Evolutionary conservation across 2,113 vertebrate species (phyloP).

Genomic region (Austrofundulus limnaeus): DNA sequence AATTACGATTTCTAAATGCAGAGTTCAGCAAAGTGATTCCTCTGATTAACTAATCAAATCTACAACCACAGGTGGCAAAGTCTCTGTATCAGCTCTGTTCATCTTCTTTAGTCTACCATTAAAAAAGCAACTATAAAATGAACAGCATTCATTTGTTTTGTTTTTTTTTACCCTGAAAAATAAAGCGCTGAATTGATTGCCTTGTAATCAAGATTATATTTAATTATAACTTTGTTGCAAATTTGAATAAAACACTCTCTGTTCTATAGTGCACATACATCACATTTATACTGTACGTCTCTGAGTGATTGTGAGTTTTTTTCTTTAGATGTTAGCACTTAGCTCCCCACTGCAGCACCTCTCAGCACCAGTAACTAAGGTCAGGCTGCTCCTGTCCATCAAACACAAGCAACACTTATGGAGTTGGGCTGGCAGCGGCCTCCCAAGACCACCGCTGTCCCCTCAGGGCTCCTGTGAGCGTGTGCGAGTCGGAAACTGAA

Average conservation of each 20-base stretch:
- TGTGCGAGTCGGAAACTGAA: conserved; percentile 58
- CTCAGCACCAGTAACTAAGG: conserved; percentile 34
- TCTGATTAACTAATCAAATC: conserved; percentile 73
- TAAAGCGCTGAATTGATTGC: background rate
- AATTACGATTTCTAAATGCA: conserved; percentile 61
- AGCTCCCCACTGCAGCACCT: conserved; percentile 14
- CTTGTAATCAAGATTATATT: conserved; percentile 58
- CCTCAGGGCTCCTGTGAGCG: conserved; percentile 51
- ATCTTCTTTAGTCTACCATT: conserved; percentile 24
- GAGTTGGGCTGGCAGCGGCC: conserved; percentile 58
- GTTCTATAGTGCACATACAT: conserved; percentile 15
- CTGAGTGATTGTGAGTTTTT: conserved; percentile 10
- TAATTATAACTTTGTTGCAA: conserved; percentile 49
- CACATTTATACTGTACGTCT: conserved; percentile 24
- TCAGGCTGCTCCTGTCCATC: conserved; percentile 52
- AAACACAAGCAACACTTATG: conserved; percentile 60
- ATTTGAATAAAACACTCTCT: conserved; percentile 24
- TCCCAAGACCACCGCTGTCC: conserved; percentile 60
- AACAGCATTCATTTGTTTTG: conserved; percentile 1
- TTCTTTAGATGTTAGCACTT: conserved; percentile 6
- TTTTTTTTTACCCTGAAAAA: conserved; percentile 4
- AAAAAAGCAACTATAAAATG: conserved; percentile 40
- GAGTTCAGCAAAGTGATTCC: conserved; percentile 57
- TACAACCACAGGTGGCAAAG: conserved; percentile 63
- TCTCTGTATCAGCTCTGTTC: conserved; percentile 37